A percentile compares a stretch with the other conserved stretches of the same genome.
These are phyloP conservation scores for Hycleus cichorii DNA, from an alignment of 1,140 invertebrate species.

Conservation along the genomic window DNA sequence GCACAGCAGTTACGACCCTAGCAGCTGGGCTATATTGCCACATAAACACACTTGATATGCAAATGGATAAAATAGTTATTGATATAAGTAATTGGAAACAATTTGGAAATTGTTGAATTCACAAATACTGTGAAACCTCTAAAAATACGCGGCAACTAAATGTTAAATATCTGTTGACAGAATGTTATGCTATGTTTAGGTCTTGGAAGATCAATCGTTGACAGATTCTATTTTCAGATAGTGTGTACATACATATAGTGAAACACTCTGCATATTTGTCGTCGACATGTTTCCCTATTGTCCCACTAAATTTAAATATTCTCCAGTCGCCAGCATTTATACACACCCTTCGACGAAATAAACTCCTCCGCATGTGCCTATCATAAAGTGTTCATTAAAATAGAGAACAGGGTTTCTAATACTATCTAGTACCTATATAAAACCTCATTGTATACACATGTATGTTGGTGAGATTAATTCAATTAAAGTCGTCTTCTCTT, in stretches of 20 bases:
- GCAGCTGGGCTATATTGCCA: constrained; percentile 25
- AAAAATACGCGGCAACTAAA: constrained; percentile 9
- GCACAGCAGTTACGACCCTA: constrained; percentile 28
- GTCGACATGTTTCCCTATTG: not conserved
- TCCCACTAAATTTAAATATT: not conserved
- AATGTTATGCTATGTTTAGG: constrained; percentile 9
- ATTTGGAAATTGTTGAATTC: too few species aligned
- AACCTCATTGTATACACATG: too few species aligned
- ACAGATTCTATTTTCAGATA: constrained; percentile 14
- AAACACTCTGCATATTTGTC: constrained; percentile 19
- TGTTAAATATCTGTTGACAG: constrained; percentile 13
- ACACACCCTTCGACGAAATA: too few species aligned
- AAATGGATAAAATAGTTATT: constrained; percentile 17
- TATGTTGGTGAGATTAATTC: too few species aligned
- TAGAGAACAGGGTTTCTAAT: not conserved
- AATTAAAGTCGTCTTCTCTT: too few species aligned
- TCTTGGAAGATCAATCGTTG: constrained; percentile 18
- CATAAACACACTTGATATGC: constrained; percentile 29
- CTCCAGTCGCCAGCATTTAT: not conserved
- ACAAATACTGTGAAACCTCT: not conserved
- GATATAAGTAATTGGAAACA: not conserved
- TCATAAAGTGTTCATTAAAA: too few species aligned
- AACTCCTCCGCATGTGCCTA: too few species aligned
- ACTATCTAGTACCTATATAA: not conserved
- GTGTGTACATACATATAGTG: constrained; percentile 11